Evolutionary conservation across 1,140 invertebrate genomes (phyloP), one percentile per base, ranked within the genome.

Genomic region (Ceratosolen fusciceps): DNA sequence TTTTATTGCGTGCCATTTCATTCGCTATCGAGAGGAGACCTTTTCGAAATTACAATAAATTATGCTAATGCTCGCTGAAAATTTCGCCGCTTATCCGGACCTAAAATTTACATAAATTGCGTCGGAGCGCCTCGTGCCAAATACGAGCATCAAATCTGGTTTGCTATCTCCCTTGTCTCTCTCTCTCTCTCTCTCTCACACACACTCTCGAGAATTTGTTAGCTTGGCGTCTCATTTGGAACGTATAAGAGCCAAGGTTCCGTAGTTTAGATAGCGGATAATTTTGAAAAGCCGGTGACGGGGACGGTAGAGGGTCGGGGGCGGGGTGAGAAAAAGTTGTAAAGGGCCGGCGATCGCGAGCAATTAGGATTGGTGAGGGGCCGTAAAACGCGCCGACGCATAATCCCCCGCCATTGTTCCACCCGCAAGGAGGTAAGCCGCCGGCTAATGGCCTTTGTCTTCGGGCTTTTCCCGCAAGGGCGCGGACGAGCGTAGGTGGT

Each of bases 371-470:
- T 52, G 10, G 49, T 52, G 3, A 14, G 4, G 21, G 49, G 31
- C 2, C 60, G 31, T 65, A 31, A 65, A 65, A 65, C 16, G 31
- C 31, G 60, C 34, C 31, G 31, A 9, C 60, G 26, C 60, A 37
- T 65, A 65, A 65, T 65, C 31, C 58, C 26, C 2, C 34, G 60
- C 24, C 21, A 65, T 65, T 65, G 60, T 65, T 37, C 31, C 16
- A n/a, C 9, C 19, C 16, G 31, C 3, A 34, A 34, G 58, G 58
- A 34, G 58, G 58, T 62, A 62, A 62, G 60, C 31, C 31, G 31
- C 16, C 1, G 9, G 4, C 16, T 37, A 37, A 10, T 34, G 16
- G 31, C 60, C 19, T 65, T 65, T 65, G 60, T 65, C 31, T 29
- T 2, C 3, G 14, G n/a, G 29, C 16, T 34, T 62, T 62, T 62